phyloP scores from a whole-genome alignment of 2,113 vertebrate species.

The Bufo bufo region DNA sequence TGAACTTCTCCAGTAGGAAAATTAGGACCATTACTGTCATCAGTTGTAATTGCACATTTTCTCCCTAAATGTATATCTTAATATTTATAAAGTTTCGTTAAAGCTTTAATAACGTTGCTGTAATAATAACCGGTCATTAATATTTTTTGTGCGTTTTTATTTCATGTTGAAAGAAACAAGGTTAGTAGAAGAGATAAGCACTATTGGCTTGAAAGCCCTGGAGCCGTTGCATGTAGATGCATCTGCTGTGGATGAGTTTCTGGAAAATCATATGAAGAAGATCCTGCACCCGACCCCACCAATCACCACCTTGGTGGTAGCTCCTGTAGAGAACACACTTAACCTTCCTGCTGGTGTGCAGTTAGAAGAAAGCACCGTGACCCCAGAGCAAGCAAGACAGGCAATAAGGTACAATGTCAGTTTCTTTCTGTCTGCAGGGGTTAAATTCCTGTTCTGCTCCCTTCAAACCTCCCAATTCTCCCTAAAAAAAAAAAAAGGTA shows the following conservation, averaged over 20 bases:
- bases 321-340: slow-evolving; percentile 56
- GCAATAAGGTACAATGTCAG: slow-evolving; percentile 63
- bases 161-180: slow-evolving; percentile 19
- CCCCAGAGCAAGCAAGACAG: slow-evolving; percentile 52
- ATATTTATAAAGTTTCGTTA: too few species aligned
- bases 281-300: slow-evolving; percentile 67
- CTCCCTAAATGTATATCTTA: too few species aligned
- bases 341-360: slow-evolving; percentile 64
- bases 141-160: too few species aligned
- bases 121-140: too few species aligned
- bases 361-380: slow-evolving; percentile 62
- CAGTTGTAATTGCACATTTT: too few species aligned
- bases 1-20: too few species aligned
- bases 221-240: not conserved
- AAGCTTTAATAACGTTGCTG: too few species aligned
- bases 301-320: slow-evolving; percentile 66
- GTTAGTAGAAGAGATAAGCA: slow-evolving; percentile 61
- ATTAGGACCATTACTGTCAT: too few species aligned
- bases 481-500: too few species aligned
- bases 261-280: slow-evolving; percentile 74
- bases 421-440: not conserved
- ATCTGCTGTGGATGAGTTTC: slow-evolving; percentile 61
- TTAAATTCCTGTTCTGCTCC: too few species aligned
- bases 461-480: too few species aligned
- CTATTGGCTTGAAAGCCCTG: slow-evolving; percentile 46